phyloP scores from a whole-genome alignment of 2,797 vertebrate species.

The Diplodus sargus region DNA sequence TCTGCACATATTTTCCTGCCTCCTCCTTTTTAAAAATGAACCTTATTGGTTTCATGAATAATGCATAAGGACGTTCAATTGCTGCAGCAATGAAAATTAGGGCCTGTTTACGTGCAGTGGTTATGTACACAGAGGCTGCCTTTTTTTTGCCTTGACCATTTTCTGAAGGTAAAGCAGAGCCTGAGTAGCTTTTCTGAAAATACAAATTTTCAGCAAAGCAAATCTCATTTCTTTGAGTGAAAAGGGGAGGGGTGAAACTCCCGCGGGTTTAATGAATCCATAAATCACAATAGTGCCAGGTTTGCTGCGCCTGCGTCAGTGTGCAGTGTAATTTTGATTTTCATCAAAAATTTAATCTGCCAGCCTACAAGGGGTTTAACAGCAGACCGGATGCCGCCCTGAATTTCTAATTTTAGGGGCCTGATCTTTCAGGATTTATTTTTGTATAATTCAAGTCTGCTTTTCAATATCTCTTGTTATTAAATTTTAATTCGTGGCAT shows the following conservation, averaged over 20 bases:
- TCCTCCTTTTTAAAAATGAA: conserved; percentile 81
- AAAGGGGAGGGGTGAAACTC: conserved; percentile 90
- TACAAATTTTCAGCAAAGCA: conserved; percentile 83
- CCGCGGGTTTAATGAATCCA: conserved; percentile 94
- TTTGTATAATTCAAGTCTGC: conserved; percentile 99
- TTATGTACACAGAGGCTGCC: conserved; percentile 76
- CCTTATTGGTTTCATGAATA: conserved; percentile 87
- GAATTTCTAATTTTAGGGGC: conserved; percentile 99
- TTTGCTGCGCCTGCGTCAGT: conserved; percentile 89
- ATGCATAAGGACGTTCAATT: conserved; percentile 83
- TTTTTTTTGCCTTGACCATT: conserved; percentile 67
- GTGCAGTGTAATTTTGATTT: conserved; percentile 93
- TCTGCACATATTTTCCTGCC: conserved; percentile 79
- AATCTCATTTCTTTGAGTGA: conserved; percentile 83
- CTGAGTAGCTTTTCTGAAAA: conserved; percentile 83
- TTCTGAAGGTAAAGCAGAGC: conserved; percentile 78
- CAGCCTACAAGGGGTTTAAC: conserved; percentile 96
- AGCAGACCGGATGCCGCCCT: conserved; percentile 93
- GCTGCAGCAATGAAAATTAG: conserved; percentile 84
- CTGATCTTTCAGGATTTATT: conserved; percentile 99
- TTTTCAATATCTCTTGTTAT: conserved; percentile 99
- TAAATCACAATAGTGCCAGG: conserved; percentile 96
- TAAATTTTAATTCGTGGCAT: conserved; percentile 99
- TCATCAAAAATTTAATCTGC: conserved; percentile 96
- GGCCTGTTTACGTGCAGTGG: conserved; percentile 79